These are phyloP conservation scores for Strongylocentrotus purpuratus DNA, from an alignment of 35 echinoderm and acorn worm species.

Conservation along the genomic window DNA sequence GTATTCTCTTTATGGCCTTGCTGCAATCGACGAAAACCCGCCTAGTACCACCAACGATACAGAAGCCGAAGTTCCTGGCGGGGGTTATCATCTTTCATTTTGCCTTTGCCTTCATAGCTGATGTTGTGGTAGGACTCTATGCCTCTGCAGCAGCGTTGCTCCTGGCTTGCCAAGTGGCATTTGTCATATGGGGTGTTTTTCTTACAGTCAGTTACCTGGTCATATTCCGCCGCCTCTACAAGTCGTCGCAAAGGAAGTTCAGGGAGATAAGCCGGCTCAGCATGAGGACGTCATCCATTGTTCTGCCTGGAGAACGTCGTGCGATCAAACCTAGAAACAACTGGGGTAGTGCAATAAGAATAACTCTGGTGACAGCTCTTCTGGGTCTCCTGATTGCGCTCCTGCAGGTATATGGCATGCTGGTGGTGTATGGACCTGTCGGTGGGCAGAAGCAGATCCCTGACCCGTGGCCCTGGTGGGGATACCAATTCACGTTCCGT, in stretches of 20 bases:
- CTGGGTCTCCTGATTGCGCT: conserved; percentile 69
- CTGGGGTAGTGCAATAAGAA: conserved; percentile 87
- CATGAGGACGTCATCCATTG: conserved; percentile 53
- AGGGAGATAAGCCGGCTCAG: conserved; percentile 81
- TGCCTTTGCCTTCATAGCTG: conserved; percentile 71
- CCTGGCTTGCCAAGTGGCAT: conserved; percentile 77
- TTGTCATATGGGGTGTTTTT: conserved; percentile 89
- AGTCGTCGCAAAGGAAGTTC: conserved; percentile 62
- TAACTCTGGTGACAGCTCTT: conserved; percentile 79
- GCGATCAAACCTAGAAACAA: conserved; percentile 65
- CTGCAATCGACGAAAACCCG: conserved; percentile 85
- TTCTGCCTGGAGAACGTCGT: conserved; percentile 7
- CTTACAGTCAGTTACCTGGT: conserved; percentile 78
- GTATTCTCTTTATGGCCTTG: conserved; percentile 91
- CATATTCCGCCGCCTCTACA: conserved; percentile 89
- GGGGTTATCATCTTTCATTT: conserved; percentile 83
- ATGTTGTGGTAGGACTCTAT: conserved; percentile 74
- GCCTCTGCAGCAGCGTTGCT: conserved; percentile 60
- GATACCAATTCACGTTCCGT: conserved; percentile 88
- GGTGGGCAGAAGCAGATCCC: conserved; percentile 66
- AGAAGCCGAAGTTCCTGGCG: conserved; percentile 69
- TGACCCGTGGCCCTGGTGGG: conserved; percentile 92
- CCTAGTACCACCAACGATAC: conserved; percentile 79
- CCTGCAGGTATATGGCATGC: conserved; percentile 88
- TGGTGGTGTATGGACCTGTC: conserved; percentile 85